Percentiles rank a stretch among this genome's conserved stretches.
Evolutionary conservation across 92 coral and sea anemone species (phyloP).

Genomic region (Meandrina meandrites): DNA sequence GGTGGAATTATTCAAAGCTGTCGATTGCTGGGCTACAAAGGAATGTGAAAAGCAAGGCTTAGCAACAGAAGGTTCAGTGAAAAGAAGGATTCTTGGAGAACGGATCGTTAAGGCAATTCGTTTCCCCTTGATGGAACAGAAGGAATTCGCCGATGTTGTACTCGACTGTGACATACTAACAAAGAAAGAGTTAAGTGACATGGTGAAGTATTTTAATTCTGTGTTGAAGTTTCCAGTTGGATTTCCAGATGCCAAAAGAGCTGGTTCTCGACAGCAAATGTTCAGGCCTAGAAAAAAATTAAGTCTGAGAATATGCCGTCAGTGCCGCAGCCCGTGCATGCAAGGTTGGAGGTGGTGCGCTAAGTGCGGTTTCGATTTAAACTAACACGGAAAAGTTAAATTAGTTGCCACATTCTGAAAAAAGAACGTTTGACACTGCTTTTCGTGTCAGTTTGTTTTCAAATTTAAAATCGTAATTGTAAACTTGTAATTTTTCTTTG

Average conservation of each 20-base stretch:
- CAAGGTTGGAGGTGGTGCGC: too few species aligned
- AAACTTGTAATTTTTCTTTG: too few species aligned
- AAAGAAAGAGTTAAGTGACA: background rate
- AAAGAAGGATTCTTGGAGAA: constrained; percentile 60
- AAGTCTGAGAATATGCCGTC: too few species aligned
- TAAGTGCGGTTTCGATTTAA: too few species aligned
- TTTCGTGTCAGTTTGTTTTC: too few species aligned
- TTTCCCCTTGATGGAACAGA: constrained; percentile 45
- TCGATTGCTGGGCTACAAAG: constrained; percentile 53
- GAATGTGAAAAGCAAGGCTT: constrained; percentile 35
- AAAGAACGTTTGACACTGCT: too few species aligned
- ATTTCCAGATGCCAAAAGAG: background rate
- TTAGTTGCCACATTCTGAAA: too few species aligned
- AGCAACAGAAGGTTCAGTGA: constrained; percentile 39
- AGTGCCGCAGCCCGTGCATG: too few species aligned
- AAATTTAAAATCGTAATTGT: too few species aligned
- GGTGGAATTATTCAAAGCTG: constrained; percentile 66
- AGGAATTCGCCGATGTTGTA: constrained; percentile 40
- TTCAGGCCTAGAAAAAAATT: background rate
- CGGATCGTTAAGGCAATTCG: constrained; percentile 46
- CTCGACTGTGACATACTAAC: constrained; percentile 21
- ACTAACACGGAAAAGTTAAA: too few species aligned
- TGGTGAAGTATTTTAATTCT: constrained; percentile 24
- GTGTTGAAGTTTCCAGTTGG: background rate
- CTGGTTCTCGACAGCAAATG: background rate